These are phyloP conservation scores for Mystacornis crossleyi DNA, from an alignment of 2,113 vertebrate species.

Conservation along the genomic window DNA sequence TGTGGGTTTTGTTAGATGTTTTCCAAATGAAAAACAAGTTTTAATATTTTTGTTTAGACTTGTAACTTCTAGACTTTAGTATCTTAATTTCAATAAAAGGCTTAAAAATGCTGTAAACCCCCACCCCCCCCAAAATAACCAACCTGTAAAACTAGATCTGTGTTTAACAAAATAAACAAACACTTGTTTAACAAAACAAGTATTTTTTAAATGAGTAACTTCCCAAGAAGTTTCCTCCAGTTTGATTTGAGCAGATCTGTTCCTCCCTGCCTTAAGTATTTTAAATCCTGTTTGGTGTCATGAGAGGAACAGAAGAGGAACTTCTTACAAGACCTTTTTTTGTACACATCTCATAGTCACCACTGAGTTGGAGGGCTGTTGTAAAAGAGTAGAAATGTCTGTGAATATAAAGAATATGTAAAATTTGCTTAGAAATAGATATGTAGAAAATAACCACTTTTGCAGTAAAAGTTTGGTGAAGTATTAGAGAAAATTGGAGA, in stretches of 20 bases:
- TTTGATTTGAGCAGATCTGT: neutral
- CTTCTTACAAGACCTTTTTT: neutral
- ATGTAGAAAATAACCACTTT: neutral
- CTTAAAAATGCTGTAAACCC: neutral
- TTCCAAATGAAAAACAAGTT: neutral
- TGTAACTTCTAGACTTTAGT: neutral
- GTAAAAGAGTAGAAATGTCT: neutral
- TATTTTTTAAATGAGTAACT: neutral
- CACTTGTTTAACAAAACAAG: too few relatives aligned
- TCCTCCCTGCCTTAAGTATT: neutral
- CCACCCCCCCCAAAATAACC: neutral
- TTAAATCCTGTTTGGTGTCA: neutral
- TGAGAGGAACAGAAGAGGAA: neutral
- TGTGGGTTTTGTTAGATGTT: neutral
- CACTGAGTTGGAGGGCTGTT: neutral
- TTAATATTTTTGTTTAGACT: neutral
- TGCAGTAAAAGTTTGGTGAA: neutral
- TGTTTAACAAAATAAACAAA: neutral
- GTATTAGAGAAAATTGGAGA: neutral
- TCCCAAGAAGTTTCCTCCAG: neutral
- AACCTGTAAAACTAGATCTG: neutral
- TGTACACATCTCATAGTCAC: fast-evolving
- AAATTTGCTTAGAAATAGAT: neutral
- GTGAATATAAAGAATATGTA: neutral
- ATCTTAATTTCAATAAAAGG: neutral